These are phyloP conservation scores for Oriolus oriolus DNA, from an alignment of 2,113 vertebrate genomes.

Conservation along the genomic window DNA sequence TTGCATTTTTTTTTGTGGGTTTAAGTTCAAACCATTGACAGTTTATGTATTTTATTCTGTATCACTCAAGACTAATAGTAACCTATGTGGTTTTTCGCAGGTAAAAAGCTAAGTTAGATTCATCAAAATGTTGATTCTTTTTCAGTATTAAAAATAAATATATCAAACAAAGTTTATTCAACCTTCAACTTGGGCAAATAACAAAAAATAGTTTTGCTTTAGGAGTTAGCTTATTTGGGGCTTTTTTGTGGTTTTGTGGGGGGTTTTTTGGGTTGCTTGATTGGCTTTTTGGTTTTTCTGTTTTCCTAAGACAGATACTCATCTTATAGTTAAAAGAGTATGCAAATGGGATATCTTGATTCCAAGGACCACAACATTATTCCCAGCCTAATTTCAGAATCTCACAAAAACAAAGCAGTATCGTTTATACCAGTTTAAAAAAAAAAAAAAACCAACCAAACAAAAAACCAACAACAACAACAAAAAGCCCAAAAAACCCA, in stretches of 20 bases:
- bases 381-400: background rate
- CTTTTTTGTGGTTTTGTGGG: background rate
- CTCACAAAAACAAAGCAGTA: background rate
- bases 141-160: constrained; percentile 3
- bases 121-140: background rate
- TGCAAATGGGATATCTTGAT: background rate
- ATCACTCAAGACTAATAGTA: background rate
- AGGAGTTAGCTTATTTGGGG: background rate
- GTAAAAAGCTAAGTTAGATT: background rate
- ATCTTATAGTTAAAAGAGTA: background rate
- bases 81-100: background rate
- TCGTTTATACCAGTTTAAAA: background rate
- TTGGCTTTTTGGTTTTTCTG: background rate
- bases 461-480: too few species aligned
- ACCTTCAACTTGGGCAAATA: background rate
- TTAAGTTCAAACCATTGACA: background rate
- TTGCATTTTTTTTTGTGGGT: background rate
- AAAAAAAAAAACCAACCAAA: background rate
- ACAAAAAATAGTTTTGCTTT: background rate
- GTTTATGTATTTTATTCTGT: background rate
- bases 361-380: background rate
- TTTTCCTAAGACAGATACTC: background rate
- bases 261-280: background rate
- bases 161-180: background rate
- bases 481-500: too few species aligned